Evolutionary conservation across 2,797 vertebrate genomes (phyloP).

Genomic region (Anguilla pacifica): DNA sequence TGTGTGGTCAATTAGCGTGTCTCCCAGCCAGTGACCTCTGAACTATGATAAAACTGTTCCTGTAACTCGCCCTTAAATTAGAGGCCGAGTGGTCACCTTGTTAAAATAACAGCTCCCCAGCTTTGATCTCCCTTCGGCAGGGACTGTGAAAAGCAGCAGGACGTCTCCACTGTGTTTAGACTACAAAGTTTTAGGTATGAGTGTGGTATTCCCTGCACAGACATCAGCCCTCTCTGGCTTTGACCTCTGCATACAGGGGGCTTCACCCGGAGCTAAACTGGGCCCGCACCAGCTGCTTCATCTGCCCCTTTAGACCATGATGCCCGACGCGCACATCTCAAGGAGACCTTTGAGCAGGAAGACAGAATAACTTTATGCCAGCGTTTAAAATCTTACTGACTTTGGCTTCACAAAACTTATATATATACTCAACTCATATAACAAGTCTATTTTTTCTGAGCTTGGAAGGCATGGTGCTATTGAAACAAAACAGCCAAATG

Average conservation of each 20-base stretch:
- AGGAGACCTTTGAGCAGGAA: constrained; percentile 18
- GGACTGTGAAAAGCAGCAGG: constrained; percentile 36
- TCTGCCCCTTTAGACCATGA: constrained; percentile 48
- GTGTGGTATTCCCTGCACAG: constrained; percentile 4
- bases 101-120: constrained; percentile 60
- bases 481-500: background rate
- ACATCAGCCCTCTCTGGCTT: background rate
- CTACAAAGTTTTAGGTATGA: constrained; percentile 55
- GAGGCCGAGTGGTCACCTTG: constrained; percentile 49
- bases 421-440: background rate
- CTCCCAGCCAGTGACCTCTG: constrained; percentile 3
- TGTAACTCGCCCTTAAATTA: constrained; percentile 19
- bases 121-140: constrained; percentile 56
- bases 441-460: too few relatives aligned
- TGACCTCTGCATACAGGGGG: constrained; percentile 6
- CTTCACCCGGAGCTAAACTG: constrained; percentile 41
- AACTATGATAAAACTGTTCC: background rate
- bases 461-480: background rate
- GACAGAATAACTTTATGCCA: background rate
- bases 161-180: constrained; percentile 57
- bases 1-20: background rate
- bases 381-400: background rate
- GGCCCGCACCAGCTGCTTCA: constrained; percentile 62
- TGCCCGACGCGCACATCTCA: constrained; percentile 40
- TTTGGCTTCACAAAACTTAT: background rate